Conservation (phyloP, 2,888 invertebrate genomes). For the Hemaris fuciformis region DNA sequence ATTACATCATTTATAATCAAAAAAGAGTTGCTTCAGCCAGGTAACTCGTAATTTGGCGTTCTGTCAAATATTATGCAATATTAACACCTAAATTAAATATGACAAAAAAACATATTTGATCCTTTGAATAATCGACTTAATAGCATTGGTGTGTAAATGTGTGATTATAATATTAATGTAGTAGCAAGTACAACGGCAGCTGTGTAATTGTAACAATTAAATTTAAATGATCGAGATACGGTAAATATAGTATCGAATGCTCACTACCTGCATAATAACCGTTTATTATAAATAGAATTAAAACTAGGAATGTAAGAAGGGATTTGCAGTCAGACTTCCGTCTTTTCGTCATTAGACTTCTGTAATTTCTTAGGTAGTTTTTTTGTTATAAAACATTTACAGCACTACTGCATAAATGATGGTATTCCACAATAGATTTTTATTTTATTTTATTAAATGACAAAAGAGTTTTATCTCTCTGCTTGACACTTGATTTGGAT, state of each 20-base stretch:
- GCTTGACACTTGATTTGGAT: no score
- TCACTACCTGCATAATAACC: background rate
- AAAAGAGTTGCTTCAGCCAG: conserved; percentile 15
- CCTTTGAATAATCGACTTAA: background rate
- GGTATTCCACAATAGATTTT: no score
- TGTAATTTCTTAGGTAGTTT: background rate
- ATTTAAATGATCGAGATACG: background rate
- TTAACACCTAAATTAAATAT: conserved; percentile 20
- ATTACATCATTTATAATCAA: conserved; percentile 15
- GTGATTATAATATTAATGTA: background rate
- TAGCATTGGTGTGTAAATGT: background rate
- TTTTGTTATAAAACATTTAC: no score
- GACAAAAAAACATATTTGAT: conserved; percentile 10
- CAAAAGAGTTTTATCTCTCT: no score
- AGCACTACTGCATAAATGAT: no score
- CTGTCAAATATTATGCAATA: conserved; percentile 24
- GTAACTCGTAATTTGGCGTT: conserved; percentile 24
- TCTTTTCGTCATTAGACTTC: background rate
- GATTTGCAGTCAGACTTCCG: background rate
- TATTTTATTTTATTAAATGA: no score
- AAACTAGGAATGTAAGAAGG: no score
- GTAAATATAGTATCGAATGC: background rate
- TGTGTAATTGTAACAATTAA: background rate
- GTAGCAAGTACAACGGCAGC: background rate
- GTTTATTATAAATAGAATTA: background rate